Evolutionary conservation across 2,888 invertebrate species (phyloP).

Genomic region (Phrixothrix hirtus): DNA sequence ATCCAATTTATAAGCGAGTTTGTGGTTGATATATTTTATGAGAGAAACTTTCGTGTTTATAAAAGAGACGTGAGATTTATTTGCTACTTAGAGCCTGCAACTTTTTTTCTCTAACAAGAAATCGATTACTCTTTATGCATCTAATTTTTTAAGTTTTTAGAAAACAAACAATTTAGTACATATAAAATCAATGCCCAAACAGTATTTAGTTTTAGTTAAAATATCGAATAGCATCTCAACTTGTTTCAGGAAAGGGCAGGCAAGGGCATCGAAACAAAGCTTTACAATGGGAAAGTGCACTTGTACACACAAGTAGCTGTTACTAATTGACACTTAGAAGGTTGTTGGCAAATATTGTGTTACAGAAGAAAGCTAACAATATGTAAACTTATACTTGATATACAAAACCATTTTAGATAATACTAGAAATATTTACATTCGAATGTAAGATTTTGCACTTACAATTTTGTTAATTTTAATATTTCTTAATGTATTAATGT

Average conservation of each 20-base stretch:
- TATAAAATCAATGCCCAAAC: too few species aligned
- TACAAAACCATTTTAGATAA: constrained; percentile 13
- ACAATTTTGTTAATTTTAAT: too few species aligned
- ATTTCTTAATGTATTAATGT: too few species aligned
- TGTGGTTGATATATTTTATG: constrained; percentile 17
- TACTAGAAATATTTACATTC: not conserved
- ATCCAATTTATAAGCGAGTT: constrained; percentile 45
- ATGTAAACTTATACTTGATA: constrained; percentile 47
- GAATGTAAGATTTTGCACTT: not conserved
- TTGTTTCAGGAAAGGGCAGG: constrained; percentile 13
- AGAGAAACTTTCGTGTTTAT: too few species aligned
- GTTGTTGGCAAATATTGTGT: constrained; percentile 52
- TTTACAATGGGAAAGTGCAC: constrained; percentile 42
- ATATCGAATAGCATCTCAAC: not conserved
- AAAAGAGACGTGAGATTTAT: too few species aligned
- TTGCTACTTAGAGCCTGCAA: too few species aligned
- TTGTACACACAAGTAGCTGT: constrained; percentile 51
- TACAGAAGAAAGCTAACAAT: constrained; percentile 52
- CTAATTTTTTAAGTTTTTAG: too few species aligned
- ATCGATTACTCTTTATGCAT: too few species aligned
- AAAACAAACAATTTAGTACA: too few species aligned
- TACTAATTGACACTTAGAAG: constrained; percentile 54
- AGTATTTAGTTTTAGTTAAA: too few species aligned
- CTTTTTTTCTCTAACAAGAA: too few species aligned
- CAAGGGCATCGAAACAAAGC: constrained; percentile 23